Percentiles rank a stretch among this genome's conserved stretches.
Evolutionary conservation across 53 echinoderm and acorn worm species (phyloP).

Genomic region (Patiria pectinifera): DNA sequence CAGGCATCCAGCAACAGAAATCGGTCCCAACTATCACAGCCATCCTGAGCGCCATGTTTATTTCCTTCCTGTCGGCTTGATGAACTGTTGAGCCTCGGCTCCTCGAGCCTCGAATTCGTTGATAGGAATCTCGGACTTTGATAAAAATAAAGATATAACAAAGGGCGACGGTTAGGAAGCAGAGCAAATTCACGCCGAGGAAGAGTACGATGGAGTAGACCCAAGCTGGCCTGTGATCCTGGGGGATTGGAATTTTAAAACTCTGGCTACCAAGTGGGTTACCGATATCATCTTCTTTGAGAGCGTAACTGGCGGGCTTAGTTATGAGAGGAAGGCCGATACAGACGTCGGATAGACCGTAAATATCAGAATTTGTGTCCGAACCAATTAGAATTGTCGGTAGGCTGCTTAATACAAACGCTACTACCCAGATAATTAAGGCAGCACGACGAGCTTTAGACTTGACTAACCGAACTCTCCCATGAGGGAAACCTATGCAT

Average conservation of each 20-base stretch:
- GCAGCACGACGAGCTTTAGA: conserved; percentile 1
- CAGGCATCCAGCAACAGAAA: conserved; percentile 73
- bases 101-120: conserved; percentile 8
- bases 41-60: conserved; percentile 64
- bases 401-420: conserved; percentile 39
- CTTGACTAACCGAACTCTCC: neutral
- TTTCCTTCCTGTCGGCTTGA: conserved; percentile 36
- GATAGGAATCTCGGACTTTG: conserved; percentile 30
- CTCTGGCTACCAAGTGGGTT: conserved; percentile 19
- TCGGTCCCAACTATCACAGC: conserved; percentile 70
- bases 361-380: conserved; percentile 61
- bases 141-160: conserved; percentile 63
- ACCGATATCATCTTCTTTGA: conserved; percentile 13
- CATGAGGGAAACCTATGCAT: conserved; percentile 18
- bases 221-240: conserved; percentile 60
- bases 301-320: conserved; percentile 8
- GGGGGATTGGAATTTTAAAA: conserved; percentile 2
- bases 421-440: conserved; percentile 36
- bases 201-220: conserved; percentile 68
- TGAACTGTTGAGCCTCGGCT: neutral
- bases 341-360: conserved; percentile 75
- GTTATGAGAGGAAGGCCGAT: conserved; percentile 76
- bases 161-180: conserved; percentile 52
- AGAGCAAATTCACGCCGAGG: conserved; percentile 70
- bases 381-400: conserved; percentile 27